Conservation (phyloP, 2,888 invertebrate genomes). For the Agonopterix subpropinquella region DNA sequence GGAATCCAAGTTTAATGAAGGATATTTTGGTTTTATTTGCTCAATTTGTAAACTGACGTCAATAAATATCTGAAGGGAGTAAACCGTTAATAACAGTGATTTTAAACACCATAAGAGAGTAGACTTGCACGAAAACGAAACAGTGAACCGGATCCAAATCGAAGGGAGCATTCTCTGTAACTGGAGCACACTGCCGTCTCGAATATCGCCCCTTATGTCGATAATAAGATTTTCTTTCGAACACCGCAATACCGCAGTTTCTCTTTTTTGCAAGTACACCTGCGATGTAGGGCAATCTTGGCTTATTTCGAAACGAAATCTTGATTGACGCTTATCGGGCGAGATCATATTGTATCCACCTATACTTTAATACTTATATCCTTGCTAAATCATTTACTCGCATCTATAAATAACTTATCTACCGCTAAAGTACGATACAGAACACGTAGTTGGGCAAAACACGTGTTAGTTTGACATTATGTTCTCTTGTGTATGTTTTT, state of each 20-base stretch:
- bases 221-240: conserved; percentile 71
- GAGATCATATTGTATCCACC: conserved; percentile 27
- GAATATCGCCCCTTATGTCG: conserved; percentile 70
- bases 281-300: conserved; percentile 63
- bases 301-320: conserved; percentile 52
- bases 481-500: not conserved
- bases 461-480: not conserved
- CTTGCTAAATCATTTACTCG: too few relatives aligned
- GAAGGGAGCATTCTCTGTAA: conserved; percentile 66
- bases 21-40: conserved; percentile 4
- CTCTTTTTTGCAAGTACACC: conserved; percentile 70
- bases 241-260: conserved; percentile 55
- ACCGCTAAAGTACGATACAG: not conserved
- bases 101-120: conserved; percentile 60
- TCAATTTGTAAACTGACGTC: conserved; percentile 17
- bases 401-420: not conserved
- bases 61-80: conserved; percentile 26
- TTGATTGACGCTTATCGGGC: conserved; percentile 53
- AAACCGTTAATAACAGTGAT: conserved; percentile 44
- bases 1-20: too few relatives aligned
- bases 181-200: conserved; percentile 69
- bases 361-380: too few relatives aligned
- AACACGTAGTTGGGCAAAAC: too few relatives aligned
- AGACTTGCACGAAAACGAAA: conserved; percentile 49
- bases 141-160: conserved; percentile 66